Evolutionary conservation across 2,888 invertebrate genomes (phyloP).

Genomic region (Archaeoteleia sp.): DNA sequence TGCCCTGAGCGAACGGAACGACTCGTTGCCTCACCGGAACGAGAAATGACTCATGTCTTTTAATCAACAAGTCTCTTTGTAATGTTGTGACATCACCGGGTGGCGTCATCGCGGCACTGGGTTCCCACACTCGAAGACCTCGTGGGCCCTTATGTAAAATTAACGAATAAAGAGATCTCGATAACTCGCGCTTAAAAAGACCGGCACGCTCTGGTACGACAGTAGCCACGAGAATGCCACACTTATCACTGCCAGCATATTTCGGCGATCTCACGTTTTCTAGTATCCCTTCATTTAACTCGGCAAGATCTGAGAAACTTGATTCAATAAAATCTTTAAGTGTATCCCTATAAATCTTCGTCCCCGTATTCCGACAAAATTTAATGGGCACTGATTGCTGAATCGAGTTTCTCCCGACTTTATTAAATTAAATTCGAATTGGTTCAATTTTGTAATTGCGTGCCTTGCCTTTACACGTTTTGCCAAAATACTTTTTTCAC

Average conservation of each 20-base stretch:
- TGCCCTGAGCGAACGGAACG: conserved; percentile 64
- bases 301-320: no score
- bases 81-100: conserved; percentile 63
- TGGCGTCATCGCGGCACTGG: conserved; percentile 66
- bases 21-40: conserved; percentile 68
- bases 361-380: no score
- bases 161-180: conserved; percentile 43
- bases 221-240: no score
- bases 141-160: conserved; percentile 52
- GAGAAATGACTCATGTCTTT: conserved; percentile 66
- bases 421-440: no score
- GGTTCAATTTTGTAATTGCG: conserved; percentile 33
- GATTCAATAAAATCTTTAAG: no score
- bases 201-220: no score
- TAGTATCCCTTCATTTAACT: no score
- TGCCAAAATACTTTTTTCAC: conserved; percentile 23
- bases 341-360: no score
- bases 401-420: no score
- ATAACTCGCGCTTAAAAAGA: conserved; percentile 22
- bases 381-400: no score
- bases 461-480: conserved; percentile 30
- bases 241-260: no score
- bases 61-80: conserved; percentile 54
- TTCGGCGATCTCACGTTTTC: no score
- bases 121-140: conserved; percentile 71